Base-by-base conservation (phyloP, 2,888 invertebrate genomes). In the Metellina segmentata region DNA sequence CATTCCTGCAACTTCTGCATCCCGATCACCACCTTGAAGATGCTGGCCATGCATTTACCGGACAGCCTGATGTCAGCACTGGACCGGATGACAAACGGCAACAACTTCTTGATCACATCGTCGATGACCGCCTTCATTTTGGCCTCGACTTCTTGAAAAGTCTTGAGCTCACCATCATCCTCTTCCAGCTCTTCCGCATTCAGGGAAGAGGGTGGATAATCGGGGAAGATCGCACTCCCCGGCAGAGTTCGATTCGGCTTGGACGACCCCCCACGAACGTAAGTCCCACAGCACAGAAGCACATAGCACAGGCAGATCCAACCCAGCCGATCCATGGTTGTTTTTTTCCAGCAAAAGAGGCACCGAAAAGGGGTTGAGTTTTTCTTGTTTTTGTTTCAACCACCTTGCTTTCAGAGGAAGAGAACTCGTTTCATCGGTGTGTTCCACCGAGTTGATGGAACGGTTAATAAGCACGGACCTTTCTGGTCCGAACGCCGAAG, bases 1-100 rank as follows among this genome's bases (percentile, higher is more conserved):
- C 92, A 92, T 34, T 92, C 92, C 53, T 92, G 89, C n/a, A 92
- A 49, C n/a, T 89, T 92, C 34, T 92, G 92, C 92, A 92, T 86
- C 7, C 92, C 92, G 7, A 92, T 69, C 8, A 92, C 92, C 75
- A 92, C 16, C 53, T 92, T 85, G 61, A 92, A 89, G 49, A 92
- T 92, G 20, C 92, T 89, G 1, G 92, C 92, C 92, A 92, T 92
- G 34, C 92, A 92, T 69, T 70, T 81, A 6, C 92, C 92, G 6
- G 92, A 92, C 9, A 92, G 48, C 11, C 92, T 20, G 7, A 92
- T 92, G 51, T 92, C 92, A 6, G 89, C 92, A 82, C 92, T 92
- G 7, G 92, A 82, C 81, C 92, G 69, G 20, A 92, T 92, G 2
- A 92, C 89, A 51, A 70, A 92, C 0, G 92, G 92, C 19, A 92